Percentiles rank a stretch among this genome's conserved stretches.
Conservation (phyloP, 1,140 invertebrate genomes). For the Apis mellifera region Amel_HAv3.1 CM009945.2:561501-562000, state of each 20-base stretch:
- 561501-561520: no score
- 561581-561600: not conserved
- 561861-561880: slow-evolving; percentile 62
- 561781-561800: not conserved
- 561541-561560: not conserved
- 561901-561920: slow-evolving; percentile 60
- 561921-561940: slow-evolving; percentile 41
- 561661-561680: slow-evolving; percentile 30
- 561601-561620: not conserved
- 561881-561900: slow-evolving; percentile 37
- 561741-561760: slow-evolving; percentile 12
- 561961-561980: slow-evolving; percentile 31
- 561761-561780: slow-evolving; percentile 31
- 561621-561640: not conserved
- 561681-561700: slow-evolving; percentile 4
- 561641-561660: slow-evolving; percentile 9
- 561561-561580: not conserved
- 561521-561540: no score
- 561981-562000: slow-evolving; percentile 38
- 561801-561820: slow-evolving; percentile 56
- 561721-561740: slow-evolving; percentile 25
- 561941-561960: slow-evolving; percentile 11
- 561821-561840: slow-evolving; percentile 60
- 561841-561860: slow-evolving; percentile 67
- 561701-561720: slow-evolving; percentile 30